Evolutionary conservation across 2,797 vertebrate genomes (phyloP).

Genomic region (Neosilurus hyrtlii): DNA sequence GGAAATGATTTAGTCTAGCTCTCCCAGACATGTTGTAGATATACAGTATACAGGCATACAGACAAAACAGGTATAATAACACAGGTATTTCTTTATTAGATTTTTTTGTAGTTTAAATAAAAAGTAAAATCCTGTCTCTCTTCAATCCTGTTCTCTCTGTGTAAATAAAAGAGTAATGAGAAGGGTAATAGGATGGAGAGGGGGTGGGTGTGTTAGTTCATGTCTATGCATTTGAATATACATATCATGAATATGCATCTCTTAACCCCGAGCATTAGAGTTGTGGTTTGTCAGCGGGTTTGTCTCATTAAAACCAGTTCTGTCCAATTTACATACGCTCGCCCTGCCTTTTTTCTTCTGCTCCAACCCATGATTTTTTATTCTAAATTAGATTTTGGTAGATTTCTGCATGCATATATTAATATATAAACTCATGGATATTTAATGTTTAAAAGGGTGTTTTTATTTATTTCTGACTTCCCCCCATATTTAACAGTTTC

Average conservation of each 20-base stretch:
- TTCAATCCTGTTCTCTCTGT: constrained; percentile 38
- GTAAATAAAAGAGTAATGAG: constrained; percentile 53
- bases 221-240: constrained; percentile 59
- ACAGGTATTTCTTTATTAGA: background rate
- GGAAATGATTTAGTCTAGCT: background rate
- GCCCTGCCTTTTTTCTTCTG: constrained; percentile 4
- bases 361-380: constrained; percentile 13
- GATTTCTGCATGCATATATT: background rate
- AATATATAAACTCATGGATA: background rate
- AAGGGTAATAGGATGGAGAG: constrained; percentile 46
- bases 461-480: background rate
- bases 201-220: constrained; percentile 61
- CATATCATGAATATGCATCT: constrained; percentile 62
- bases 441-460: background rate
- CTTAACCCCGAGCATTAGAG: constrained; percentile 55
- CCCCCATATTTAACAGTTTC: background rate
- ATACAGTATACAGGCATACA: background rate
- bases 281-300: constrained; percentile 51
- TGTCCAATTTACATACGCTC: constrained; percentile 29
- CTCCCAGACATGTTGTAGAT: background rate
- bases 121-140: constrained; percentile 2
- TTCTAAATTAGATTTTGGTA: background rate
- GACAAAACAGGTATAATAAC: background rate
- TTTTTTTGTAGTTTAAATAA: background rate
- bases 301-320: constrained; percentile 44